phyloP scores from a whole-genome alignment of 2,888 invertebrate species.

The Ormyrus thymus region DNA sequence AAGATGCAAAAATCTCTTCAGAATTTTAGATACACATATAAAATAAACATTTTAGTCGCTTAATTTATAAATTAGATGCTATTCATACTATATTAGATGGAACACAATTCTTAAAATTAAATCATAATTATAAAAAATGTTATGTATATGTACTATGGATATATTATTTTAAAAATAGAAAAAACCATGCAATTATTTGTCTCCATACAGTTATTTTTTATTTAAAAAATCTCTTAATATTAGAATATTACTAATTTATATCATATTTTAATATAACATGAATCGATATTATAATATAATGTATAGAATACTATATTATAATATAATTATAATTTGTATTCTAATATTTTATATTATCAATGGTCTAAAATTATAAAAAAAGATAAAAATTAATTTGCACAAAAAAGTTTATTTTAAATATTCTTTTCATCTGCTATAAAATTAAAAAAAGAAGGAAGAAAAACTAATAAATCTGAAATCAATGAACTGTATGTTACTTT shows the following conservation, averaged over 20 bases:
- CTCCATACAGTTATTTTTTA: too few species aligned
- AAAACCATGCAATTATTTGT: too few species aligned
- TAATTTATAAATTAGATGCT: conserved; percentile 28
- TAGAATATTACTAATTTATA: conserved; percentile 1
- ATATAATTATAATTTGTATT: background rate
- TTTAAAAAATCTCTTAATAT: background rate
- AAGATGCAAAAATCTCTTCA: background rate
- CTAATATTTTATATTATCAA: too few species aligned
- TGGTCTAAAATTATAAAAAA: too few species aligned
- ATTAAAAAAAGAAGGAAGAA: too few species aligned
- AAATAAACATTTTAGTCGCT: conserved; percentile 32
- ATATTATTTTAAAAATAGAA: too few species aligned
- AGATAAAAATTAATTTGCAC: too few species aligned
- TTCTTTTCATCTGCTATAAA: too few species aligned
- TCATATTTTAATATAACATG: background rate
- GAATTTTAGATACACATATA: conserved; percentile 16
- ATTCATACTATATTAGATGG: conserved; percentile 1
- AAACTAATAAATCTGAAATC: too few species aligned
- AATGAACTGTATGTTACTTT: too few species aligned
- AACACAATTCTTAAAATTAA: conserved; percentile 7
- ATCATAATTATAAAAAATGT: conserved; percentile 9
- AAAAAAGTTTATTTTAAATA: too few species aligned
- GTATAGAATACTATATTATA: background rate
- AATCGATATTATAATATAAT: background rate
- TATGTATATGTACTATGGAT: background rate